phyloP scores from a whole-genome alignment of 2,888 invertebrate genomes.

The Cyaniris semiargus region DNA sequence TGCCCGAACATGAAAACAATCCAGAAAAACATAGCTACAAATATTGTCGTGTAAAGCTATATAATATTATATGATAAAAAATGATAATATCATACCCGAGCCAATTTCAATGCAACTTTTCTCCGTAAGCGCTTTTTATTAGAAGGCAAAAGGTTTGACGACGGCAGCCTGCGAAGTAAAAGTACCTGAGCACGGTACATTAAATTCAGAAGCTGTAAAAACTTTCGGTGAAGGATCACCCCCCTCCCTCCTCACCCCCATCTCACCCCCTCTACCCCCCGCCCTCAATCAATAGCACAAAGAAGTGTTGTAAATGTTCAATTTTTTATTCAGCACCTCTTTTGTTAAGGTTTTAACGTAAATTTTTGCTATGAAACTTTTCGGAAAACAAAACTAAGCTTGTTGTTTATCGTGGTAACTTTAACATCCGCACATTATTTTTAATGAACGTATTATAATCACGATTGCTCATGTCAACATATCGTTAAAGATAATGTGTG shows the following conservation, averaged over 20 bases:
- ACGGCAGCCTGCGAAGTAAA: not conserved
- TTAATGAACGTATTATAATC: not conserved
- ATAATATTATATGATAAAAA: no score
- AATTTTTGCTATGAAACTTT: not conserved
- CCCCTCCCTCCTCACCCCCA: not conserved
- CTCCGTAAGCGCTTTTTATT: not conserved
- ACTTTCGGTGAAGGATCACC: constrained; percentile 7
- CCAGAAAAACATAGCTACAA: no score
- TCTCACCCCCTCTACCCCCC: not conserved
- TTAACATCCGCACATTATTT: not conserved
- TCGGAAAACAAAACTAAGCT: not conserved
- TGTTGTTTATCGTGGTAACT: not conserved
- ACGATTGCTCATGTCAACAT: not conserved
- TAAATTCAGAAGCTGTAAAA: constrained; percentile 11
- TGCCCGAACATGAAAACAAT: no score
- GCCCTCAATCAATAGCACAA: not conserved
- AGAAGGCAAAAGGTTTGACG: not conserved
- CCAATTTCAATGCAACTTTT: not conserved
- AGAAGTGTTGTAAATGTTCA: not conserved
- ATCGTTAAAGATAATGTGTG: not conserved
- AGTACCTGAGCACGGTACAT: constrained; percentile 9
- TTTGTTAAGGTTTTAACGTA: not conserved
- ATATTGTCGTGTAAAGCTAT: no score
- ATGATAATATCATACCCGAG: not conserved
- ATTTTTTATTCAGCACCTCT: not conserved